Conservation (phyloP, 2,113 vertebrate genomes). For the Nettapus auritus region DNA sequence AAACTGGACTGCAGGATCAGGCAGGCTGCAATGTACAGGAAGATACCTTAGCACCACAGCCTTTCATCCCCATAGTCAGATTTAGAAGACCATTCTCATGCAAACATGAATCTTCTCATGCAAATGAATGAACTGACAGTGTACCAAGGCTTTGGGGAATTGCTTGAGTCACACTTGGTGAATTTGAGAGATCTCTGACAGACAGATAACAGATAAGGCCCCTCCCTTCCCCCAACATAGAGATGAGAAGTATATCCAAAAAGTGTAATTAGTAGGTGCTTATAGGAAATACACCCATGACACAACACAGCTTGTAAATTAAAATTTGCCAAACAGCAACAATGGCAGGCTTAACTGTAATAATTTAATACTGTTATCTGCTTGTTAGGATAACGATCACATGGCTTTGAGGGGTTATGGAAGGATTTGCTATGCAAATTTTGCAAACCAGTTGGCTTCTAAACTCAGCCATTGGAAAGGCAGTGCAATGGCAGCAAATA, state of each 20-base stretch:
- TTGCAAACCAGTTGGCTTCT: neutral
- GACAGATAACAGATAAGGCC: neutral
- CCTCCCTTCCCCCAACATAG: too few relatives aligned
- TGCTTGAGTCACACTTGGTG: neutral
- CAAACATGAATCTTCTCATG: neutral
- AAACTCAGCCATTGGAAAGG: neutral
- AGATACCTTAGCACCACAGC: rapidly evolving
- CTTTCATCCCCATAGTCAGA: neutral
- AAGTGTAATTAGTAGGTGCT: neutral
- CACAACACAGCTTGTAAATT: neutral
- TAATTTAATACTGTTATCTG: neutral
- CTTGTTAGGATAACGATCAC: neutral
- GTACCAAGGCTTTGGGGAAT: neutral
- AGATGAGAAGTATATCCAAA: neutral
- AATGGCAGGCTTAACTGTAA: neutral
- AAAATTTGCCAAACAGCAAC: neutral
- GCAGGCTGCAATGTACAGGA: rapidly evolving
- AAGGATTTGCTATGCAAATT: neutral
- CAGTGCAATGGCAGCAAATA: neutral
- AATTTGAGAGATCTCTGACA: neutral
- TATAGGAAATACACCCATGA: neutral
- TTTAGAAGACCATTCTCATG: neutral
- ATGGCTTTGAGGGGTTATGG: neutral
- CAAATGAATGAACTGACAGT: neutral
- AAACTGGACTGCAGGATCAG: neutral